These are phyloP conservation scores for Anas bahamensis DNA, from an alignment of 2,797 vertebrate species.

Conservation along the genomic window DNA sequence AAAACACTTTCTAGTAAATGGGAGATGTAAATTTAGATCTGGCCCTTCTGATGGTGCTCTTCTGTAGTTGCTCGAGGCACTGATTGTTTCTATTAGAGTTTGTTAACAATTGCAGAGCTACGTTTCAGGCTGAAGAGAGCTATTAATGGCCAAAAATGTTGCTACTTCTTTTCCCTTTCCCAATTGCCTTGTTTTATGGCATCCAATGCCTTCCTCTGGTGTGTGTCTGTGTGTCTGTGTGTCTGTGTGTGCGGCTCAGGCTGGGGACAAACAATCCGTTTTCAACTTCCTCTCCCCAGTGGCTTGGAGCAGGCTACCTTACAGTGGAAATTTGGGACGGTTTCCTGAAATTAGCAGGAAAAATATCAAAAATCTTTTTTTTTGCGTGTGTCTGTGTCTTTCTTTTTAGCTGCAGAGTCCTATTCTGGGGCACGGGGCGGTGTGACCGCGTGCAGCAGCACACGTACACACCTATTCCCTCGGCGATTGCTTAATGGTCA, in stretches of 20 bases:
- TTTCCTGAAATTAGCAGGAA: constrained; percentile 75
- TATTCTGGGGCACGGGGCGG: background rate
- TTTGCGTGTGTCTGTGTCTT: background rate
- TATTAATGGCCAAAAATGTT: background rate
- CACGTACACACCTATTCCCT: background rate
- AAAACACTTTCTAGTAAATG: constrained; percentile 16
- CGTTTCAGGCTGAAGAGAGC: background rate
- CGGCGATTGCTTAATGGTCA: rapidly evolving
- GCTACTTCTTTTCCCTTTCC: background rate
- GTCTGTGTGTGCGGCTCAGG: background rate
- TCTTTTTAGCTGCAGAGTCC: background rate
- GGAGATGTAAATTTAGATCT: constrained; percentile 53
- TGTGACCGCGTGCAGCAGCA: background rate
- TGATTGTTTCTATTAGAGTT: background rate
- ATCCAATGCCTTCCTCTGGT: constrained; percentile 4
- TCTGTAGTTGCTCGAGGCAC: constrained; percentile 8
- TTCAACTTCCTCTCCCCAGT: constrained; percentile 61
- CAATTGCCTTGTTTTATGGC: background rate
- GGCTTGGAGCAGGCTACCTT: background rate
- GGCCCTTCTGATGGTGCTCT: background rate
- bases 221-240: background rate
- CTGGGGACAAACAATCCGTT: constrained; percentile 36
- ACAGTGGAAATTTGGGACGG: constrained; percentile 53
- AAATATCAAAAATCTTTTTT: background rate
- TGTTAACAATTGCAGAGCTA: background rate